Conservation (phyloP, 2,113 vertebrate species). For the Rhinoptilus africanus region DNA sequence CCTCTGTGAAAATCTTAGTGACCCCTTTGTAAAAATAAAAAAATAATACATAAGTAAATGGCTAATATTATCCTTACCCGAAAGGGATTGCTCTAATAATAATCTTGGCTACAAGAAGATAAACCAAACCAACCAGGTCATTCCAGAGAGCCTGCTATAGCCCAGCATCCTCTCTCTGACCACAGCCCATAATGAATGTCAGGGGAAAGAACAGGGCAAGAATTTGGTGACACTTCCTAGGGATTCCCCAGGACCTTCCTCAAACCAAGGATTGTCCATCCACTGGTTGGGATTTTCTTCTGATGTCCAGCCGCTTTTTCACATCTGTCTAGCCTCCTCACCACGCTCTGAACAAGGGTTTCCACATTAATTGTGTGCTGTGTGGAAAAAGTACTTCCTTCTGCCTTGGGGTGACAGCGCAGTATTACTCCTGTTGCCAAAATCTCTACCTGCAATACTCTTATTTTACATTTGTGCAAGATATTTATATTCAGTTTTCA, state of each 20-base stretch:
- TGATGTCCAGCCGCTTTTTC: not conserved
- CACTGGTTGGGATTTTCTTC: not conserved
- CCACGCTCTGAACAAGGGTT: not conserved
- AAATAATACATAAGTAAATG: not conserved
- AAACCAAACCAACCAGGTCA: not conserved
- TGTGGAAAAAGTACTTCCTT: not conserved
- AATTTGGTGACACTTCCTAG: not conserved
- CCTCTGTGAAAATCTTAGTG: not conserved
- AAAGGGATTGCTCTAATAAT: not conserved
- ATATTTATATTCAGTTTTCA: not conserved
- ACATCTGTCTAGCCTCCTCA: not conserved
- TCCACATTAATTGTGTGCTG: not conserved
- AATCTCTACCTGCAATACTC: not conserved
- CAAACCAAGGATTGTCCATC: not conserved
- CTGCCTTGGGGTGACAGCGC: fast-evolving
- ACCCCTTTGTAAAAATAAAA: not conserved
- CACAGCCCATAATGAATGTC: not conserved
- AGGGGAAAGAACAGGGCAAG: not conserved
- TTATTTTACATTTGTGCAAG: not conserved
- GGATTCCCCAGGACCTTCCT: not conserved
- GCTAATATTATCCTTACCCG: not conserved
- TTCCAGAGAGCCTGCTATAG: not conserved
- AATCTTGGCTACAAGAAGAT: not conserved
- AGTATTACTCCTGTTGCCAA: not conserved
- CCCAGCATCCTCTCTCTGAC: not conserved